A percentile compares a stretch with the other conserved stretches of the same genome.
Conservation (phyloP, 2,797 vertebrate genomes). For the Gastrophryne carolinensis region DNA sequence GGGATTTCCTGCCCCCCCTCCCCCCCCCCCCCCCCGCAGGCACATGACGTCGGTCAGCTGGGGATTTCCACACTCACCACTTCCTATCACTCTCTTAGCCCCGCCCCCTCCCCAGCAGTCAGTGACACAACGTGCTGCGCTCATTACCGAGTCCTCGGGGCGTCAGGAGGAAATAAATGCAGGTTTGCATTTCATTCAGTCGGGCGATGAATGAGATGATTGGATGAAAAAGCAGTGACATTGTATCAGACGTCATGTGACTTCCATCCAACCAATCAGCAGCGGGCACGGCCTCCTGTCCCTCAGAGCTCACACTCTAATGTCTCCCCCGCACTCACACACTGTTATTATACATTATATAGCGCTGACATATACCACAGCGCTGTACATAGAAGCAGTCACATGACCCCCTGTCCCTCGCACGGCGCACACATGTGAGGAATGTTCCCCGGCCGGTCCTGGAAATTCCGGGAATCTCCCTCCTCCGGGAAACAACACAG, state of each 20-base stretch:
- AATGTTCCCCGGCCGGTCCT: neutral
- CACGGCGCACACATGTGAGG: neutral
- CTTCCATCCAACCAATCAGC: too few relatives aligned
- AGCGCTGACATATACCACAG: too few relatives aligned
- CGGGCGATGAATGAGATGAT: too few relatives aligned
- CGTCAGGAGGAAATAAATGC: too few relatives aligned
- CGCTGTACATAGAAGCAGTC: too few relatives aligned
- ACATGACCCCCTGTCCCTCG: too few relatives aligned
- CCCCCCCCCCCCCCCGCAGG: neutral
- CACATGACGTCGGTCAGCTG: neutral
- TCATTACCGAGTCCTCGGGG: neutral
- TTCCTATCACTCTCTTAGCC: neutral
- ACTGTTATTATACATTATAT: too few relatives aligned
- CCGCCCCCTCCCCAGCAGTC: neutral
- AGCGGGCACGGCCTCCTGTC: too few relatives aligned
- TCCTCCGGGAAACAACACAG: neutral
- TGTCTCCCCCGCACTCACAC: neutral
- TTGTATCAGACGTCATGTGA: too few relatives aligned
- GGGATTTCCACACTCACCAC: constrained; percentile 4
- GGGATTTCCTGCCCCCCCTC: neutral
- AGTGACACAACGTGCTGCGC: neutral
- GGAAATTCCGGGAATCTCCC: neutral
- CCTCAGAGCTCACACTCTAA: neutral
- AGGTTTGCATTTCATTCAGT: too few relatives aligned
- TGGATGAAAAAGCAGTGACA: too few relatives aligned